Evolutionary conservation across 2,888 invertebrate species (phyloP).

Genomic region (Limulus polyphemus): DNA sequence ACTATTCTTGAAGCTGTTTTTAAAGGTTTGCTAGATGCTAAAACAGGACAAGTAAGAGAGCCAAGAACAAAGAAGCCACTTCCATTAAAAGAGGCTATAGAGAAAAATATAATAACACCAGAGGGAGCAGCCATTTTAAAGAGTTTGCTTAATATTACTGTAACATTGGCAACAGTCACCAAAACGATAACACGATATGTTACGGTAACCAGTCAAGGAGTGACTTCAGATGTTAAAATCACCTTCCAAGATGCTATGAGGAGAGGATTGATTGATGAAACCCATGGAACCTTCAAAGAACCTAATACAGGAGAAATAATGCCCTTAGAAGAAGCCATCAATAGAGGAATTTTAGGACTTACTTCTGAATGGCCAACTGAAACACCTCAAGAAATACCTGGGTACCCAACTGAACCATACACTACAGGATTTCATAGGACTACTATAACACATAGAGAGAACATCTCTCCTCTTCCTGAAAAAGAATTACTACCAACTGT

Average conservation of each 20-base stretch:
- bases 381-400: too few relatives aligned
- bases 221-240: conserved; percentile 39
- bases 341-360: conserved; percentile 35
- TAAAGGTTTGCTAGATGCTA: conserved; percentile 35
- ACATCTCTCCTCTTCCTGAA: too few relatives aligned
- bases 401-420: too few relatives aligned
- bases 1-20: conserved; percentile 61
- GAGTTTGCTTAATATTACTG: conserved; percentile 70
- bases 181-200: conserved; percentile 70
- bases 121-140: conserved; percentile 51
- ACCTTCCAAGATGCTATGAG: conserved; percentile 37
- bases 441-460: too few relatives aligned
- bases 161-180: conserved; percentile 74
- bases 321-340: conserved; percentile 34
- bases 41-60: conserved; percentile 30
- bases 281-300: conserved; percentile 37
- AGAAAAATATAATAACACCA: conserved; percentile 35
- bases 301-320: conserved; percentile 36
- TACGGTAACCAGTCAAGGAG: conserved; percentile 55
- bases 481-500: too few relatives aligned
- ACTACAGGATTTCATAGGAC: too few relatives aligned
- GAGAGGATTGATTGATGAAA: conserved; percentile 38
- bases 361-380: conserved; percentile 1
- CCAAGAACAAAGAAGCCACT: conserved; percentile 25
- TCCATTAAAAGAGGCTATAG: conserved; percentile 25